Evolutionary conservation across 2,113 vertebrate genomes (phyloP).

Genomic region (Psittacula cyanocephala): DNA sequence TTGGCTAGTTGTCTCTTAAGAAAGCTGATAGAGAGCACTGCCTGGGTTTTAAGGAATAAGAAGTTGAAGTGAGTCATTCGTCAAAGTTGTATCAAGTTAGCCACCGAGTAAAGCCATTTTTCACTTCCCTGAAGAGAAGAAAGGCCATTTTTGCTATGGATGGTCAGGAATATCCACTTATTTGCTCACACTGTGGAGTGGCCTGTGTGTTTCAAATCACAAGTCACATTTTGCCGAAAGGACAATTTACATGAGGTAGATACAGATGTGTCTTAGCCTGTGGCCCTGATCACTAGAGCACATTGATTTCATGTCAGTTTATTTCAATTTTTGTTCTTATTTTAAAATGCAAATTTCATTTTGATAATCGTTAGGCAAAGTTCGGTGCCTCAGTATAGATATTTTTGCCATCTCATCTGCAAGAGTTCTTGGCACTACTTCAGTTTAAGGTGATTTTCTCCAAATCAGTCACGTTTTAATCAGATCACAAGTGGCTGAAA

Average conservation of each 20-base stretch:
- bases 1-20: background rate
- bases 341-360: background rate
- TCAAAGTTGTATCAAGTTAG: background rate
- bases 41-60: background rate
- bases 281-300: background rate
- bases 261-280: background rate
- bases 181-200: background rate
- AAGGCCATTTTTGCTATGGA: background rate
- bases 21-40: background rate
- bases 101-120: background rate
- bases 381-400: background rate
- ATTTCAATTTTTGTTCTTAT: background rate
- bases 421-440: background rate
- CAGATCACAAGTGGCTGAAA: conserved; percentile 52
- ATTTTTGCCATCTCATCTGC: conserved; percentile 3
- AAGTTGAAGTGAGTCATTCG: background rate
- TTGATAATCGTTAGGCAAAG: background rate
- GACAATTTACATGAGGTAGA: background rate
- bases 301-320: background rate
- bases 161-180: background rate
- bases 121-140: background rate
- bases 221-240: background rate
- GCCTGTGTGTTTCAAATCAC: background rate
- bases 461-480: conserved; percentile 53
- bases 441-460: conserved; percentile 45